Percentiles rank a stretch among this genome's conserved stretches.
These are phyloP conservation scores for Cyclargus thomasi DNA, from an alignment of 1,140 invertebrate genomes.

Conservation along the genomic window DNA sequence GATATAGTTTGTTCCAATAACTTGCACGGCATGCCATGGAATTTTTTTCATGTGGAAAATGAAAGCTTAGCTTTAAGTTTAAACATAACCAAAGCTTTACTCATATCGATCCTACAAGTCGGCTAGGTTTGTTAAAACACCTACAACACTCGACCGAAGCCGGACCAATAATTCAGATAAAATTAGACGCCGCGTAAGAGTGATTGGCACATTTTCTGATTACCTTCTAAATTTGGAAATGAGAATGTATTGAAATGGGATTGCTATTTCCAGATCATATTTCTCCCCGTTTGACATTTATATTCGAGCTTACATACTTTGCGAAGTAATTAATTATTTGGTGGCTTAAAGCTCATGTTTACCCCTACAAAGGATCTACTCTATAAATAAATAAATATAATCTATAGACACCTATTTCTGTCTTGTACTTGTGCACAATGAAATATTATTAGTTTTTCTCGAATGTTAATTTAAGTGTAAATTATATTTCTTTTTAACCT, in stretches of 20 bases:
- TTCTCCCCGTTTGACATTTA: not conserved
- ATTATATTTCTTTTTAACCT: not conserved
- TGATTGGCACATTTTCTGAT: not conserved
- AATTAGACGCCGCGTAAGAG: not conserved
- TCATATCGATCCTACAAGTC: not conserved
- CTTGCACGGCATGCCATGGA: no score
- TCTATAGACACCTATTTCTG: no score
- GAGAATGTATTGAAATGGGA: not conserved
- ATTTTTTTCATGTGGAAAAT: no score
- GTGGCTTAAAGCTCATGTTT: not conserved
- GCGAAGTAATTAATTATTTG: not conserved
- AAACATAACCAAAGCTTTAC: no score
- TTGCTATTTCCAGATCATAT: not conserved
- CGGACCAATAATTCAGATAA: not conserved
- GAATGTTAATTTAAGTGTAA: no score
- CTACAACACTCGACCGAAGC: not conserved
- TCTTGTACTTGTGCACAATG: no score
- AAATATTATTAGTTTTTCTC: no score
- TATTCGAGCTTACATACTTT: not conserved
- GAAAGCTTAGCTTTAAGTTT: no score
- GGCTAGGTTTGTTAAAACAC: not conserved
- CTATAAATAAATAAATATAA: not conserved
- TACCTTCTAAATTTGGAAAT: constrained; percentile 1
- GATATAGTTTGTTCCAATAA: no score
- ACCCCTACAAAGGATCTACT: not conserved